Conservation (phyloP, 1,140 invertebrate genomes). For the Drosophila cardini region DNA sequence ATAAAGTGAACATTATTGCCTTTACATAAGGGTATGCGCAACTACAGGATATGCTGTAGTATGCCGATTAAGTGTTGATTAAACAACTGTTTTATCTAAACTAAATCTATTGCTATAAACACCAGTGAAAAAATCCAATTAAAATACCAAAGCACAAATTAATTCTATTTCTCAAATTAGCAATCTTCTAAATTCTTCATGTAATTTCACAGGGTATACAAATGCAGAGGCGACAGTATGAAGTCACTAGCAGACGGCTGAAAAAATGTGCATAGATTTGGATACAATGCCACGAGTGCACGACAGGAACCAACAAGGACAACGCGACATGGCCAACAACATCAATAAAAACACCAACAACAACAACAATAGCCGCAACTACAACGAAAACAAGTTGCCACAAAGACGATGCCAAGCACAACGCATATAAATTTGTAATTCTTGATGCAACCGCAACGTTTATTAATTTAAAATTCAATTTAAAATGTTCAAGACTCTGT, state of each 20-base stretch:
- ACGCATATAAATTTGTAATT: slow-evolving; percentile 81
- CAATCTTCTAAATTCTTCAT: no score
- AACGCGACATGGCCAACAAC: slow-evolving; percentile 47
- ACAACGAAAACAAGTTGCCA: slow-evolving; percentile 20
- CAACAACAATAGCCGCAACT: slow-evolving; percentile 12
- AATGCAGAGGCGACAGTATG: slow-evolving; percentile 4
- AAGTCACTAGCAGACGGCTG: slow-evolving; percentile 39
- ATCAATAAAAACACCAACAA: slow-evolving; percentile 24
- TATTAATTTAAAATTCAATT: slow-evolving; percentile 84
- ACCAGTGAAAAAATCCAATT: no score
- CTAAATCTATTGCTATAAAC: no score
- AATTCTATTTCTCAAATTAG: no score
- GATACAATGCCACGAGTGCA: slow-evolving; percentile 62
- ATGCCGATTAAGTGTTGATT: no score
- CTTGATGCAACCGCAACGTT: slow-evolving; percentile 79
- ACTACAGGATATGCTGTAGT: not conserved
- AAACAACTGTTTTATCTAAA: no score
- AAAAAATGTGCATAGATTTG: slow-evolving; percentile 75
- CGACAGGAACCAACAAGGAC: slow-evolving; percentile 33
- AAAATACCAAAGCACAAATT: no score
- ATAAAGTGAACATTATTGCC: slow-evolving; percentile 32
- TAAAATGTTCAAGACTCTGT: slow-evolving; percentile 69
- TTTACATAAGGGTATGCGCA: not conserved
- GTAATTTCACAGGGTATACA: not conserved
- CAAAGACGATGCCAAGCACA: slow-evolving; percentile 50